Percentiles rank a stretch among this genome's conserved stretches.
Evolutionary conservation across 2,797 vertebrate species (phyloP).

Genomic region (Erithacus rubecula): DNA sequence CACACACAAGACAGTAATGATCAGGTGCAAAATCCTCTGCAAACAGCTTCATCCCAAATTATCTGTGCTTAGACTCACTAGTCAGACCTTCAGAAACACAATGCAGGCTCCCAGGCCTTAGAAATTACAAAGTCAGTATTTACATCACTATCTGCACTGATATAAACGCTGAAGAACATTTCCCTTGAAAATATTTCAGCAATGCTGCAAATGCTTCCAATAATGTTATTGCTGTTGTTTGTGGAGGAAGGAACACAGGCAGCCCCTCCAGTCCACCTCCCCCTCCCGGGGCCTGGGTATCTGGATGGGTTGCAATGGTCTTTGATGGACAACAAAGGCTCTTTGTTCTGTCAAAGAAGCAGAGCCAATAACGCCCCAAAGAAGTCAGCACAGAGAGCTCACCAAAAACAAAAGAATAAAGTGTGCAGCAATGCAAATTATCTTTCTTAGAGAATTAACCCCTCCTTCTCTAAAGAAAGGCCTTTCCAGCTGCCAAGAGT

Average conservation of each 20-base stretch:
- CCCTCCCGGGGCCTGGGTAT: constrained; percentile 16
- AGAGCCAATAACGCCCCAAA: not conserved
- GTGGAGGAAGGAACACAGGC: not conserved
- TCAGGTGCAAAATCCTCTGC: not conserved
- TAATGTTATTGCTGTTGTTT: not conserved
- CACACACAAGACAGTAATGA: not conserved
- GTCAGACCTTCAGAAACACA: not conserved
- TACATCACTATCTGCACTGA: not conserved
- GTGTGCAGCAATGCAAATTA: constrained; percentile 26
- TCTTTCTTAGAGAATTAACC: constrained; percentile 9
- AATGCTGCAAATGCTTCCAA: not conserved
- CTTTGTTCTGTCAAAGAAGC: constrained; percentile 45
- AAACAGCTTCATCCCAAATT: not conserved
- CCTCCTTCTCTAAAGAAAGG: not conserved
- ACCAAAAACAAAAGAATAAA: constrained; percentile 44
- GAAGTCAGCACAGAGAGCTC: not conserved
- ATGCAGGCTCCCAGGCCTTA: not conserved
- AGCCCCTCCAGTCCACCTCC: not conserved
- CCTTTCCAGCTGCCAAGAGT: not conserved
- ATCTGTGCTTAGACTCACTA: not conserved
- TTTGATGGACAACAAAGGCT: constrained; percentile 37
- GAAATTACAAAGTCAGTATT: not conserved
- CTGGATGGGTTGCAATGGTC: constrained; percentile 22
- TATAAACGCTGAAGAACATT: not conserved
- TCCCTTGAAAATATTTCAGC: not conserved